Base-by-base conservation (phyloP, 2,113 vertebrate genomes). In the Vireo altiloquus region DNA sequence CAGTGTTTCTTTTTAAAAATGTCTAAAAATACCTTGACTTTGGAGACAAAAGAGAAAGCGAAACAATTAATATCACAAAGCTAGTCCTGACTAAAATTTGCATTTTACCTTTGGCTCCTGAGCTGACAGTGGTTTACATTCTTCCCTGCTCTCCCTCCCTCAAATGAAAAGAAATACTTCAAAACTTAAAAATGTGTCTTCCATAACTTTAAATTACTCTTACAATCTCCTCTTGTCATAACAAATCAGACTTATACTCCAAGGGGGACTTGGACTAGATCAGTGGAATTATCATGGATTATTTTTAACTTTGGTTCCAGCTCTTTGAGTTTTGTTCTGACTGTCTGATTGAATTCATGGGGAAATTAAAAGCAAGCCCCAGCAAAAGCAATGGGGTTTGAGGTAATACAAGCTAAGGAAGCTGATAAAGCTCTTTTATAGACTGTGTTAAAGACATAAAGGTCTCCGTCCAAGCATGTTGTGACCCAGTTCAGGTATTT, bases 231-330 rank as follows among this genome's bases (percentile, higher is more conserved):
- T 83, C 44, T 74, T 92, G 71, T 93, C 86, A 74, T 61, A 95
- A 64, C 60, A 90, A 93, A 80, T 23, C 35, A 61, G 13, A 13
- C 14, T 95, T 11, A 47, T 64, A 37, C 24, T 90, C 47, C 56
- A 89, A 46, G 82, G 63, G 33, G 35, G 30, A 18, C 39, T 77
- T 77, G 50, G 64, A 70, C 69, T 86, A 90, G 75, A 96, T 76
- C 53, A 90, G n/a, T 61, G 21, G 39, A 91, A 94, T 92, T 84
- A 76, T 76, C 56, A 49, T 49, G 37, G 40, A 93, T 93, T 95
- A 92, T 89, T 93, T 96, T 94, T 66, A 93, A 68, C 72, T 78
- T 93, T 78, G 18, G 9, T 85, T 89, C 24, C 24, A 52, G 14
- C 19, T 81, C 33, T 75, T 65, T 56, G 42, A 77, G 27, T 27